Evolutionary conservation across 2,888 invertebrate species (phyloP).

Genomic region (Adineta ricciae): DNA sequence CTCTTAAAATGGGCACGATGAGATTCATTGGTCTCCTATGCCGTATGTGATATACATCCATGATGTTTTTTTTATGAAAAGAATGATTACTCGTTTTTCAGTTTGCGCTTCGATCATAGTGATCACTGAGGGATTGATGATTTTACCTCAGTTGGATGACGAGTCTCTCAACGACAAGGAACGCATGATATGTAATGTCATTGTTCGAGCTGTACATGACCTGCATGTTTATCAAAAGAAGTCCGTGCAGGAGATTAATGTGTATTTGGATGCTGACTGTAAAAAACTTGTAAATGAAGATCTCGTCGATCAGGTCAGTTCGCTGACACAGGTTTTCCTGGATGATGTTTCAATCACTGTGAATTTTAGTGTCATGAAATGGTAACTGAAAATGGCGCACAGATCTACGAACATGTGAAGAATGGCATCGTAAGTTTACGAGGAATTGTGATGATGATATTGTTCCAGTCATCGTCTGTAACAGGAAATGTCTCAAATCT

Average conservation of each 20-base stretch:
- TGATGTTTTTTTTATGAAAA: too few relatives aligned
- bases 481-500: neutral
- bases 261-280: neutral
- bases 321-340: too few relatives aligned
- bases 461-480: too few relatives aligned
- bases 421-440: neutral
- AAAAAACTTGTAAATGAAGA: neutral
- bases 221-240: neutral
- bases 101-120: too few relatives aligned
- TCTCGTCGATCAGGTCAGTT: neutral
- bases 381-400: neutral
- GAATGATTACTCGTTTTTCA: too few relatives aligned
- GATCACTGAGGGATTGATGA: too few relatives aligned
- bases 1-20: too few relatives aligned
- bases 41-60: too few relatives aligned
- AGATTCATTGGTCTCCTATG: too few relatives aligned
- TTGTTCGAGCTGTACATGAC: neutral
- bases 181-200: neutral
- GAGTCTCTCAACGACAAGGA: too few relatives aligned
- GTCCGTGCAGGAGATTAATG: neutral
- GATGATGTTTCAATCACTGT: neutral
- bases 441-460: neutral
- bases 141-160: too few relatives aligned
- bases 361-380: neutral
- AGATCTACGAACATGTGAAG: neutral